These are phyloP conservation scores for Ctenosaura bakeri DNA, from an alignment of 2,797 vertebrate genomes.

Conservation along the genomic window DNA sequence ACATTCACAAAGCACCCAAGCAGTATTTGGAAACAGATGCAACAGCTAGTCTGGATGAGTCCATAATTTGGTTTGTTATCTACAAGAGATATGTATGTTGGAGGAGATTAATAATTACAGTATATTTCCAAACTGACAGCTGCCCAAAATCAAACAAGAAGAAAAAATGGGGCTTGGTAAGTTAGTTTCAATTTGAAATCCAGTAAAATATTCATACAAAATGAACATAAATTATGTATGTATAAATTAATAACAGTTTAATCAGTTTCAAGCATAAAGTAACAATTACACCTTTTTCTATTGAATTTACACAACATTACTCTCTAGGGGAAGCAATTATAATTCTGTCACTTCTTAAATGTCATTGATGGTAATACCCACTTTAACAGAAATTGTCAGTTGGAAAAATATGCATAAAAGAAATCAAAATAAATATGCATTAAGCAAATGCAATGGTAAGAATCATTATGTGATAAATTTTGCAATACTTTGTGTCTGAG, in stretches of 20 bases:
- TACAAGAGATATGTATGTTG: too few relatives aligned
- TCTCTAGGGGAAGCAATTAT: conserved; percentile 64
- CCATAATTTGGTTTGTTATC: too few relatives aligned
- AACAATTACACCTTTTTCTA: conserved; percentile 50
- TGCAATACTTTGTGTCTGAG: conserved; percentile 63
- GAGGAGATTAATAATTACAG: background rate
- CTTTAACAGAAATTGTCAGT: conserved; percentile 35
- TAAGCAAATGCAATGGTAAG: conserved; percentile 64
- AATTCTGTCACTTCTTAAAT: conserved; percentile 68
- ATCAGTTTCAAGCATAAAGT: conserved; percentile 68
- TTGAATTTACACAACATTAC: conserved; percentile 55
- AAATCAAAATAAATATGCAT: conserved; percentile 56
- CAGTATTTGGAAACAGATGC: too few relatives aligned
- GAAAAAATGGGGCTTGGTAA: conserved; percentile 57
- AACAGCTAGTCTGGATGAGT: too few relatives aligned
- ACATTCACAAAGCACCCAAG: too few relatives aligned
- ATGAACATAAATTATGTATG: conserved; percentile 67
- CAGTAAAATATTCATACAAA: conserved; percentile 28
- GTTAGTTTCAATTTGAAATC: conserved; percentile 60
- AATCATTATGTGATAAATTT: conserved; percentile 66
- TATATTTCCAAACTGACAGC: background rate
- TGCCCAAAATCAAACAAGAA: background rate
- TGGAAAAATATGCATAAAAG: conserved; percentile 69
- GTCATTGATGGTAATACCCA: conserved; percentile 33
- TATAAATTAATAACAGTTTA: conserved; percentile 73